Evolutionary conservation across 1,140 invertebrate species (phyloP), one percentile per base, ranked within the genome.

Genomic region (Drosophila ironensis): DNA sequence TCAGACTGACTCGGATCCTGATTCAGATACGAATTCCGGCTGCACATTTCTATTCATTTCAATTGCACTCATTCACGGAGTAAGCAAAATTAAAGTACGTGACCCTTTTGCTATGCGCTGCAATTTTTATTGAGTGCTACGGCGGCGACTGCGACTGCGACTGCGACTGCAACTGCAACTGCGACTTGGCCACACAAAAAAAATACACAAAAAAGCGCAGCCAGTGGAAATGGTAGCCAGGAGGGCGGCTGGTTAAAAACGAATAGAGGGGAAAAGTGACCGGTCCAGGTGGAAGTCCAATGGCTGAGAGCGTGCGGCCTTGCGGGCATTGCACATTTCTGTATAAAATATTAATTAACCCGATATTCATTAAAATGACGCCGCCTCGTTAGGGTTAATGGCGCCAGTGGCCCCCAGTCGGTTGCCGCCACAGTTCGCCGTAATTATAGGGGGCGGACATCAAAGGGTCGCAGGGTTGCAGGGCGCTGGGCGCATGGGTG

Each of bases 81-180:
- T 73, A 73, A 84, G 78, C 73, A 53, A 82, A 82, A 82, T 82
- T 77, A 84, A 82, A 84, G 37, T 82, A 82, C 78, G 77, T 84
- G 73, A 67, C 73, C 78, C 73, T 74, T 57, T 61, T 57, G 63
- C 51, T 41, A 73, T 77, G 74, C 75, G 56, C 60, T 77, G 78
- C 77, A 84, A 77, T 82, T 84, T 82, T 72, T 77, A 77, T 81
- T 73, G 75, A 78, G 72, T 63, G 72, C 27, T 19, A 16, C n/a
- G n/a, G n/a, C n/a, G n/a, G n/a, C n/a, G n/a, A n/a, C n/a, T n/a
- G n/a, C n/a, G n/a, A n/a, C n/a, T n/a, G n/a, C n/a, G n/a, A n/a
- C n/a, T n/a, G n/a, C n/a, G n/a, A n/a, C n/a, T n/a, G n/a, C n/a
- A n/a, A n/a, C n/a, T n/a, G n/a, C n/a, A n/a, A n/a, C n/a, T n/a